Base-by-base conservation (phyloP, 2,113 vertebrate species). In the Eulemur rufifrons region DNA sequence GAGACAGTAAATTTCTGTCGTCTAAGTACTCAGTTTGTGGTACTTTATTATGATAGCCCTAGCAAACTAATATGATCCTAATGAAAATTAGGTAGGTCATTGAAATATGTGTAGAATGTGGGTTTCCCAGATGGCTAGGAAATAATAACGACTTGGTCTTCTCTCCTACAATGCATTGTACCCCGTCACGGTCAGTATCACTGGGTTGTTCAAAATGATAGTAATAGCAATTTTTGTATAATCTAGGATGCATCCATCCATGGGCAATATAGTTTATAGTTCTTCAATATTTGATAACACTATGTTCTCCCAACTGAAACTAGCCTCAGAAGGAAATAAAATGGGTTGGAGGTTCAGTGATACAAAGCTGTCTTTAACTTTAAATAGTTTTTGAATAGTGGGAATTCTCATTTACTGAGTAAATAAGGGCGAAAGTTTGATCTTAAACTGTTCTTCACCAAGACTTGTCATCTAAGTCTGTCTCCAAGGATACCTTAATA, bases 141-240 rank as follows among this genome's bases (percentile, higher is more conserved):
- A 76, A 68, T 78, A 14, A 66, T 3, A 20, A 23, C 74, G 68
- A 45, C 27, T 56, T 34, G 34, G 32, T 56, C 15, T 23, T 86
- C n/a, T 17, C n/a, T 61, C 14, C 76, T 47, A 11, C 11, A 27
- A 61, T 29, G 18, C 11, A 23, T 12, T 64, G 8, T 73, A 68
- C n/a, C 64, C 37, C 74, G 50, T 64, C 10, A 82, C 63, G 6
- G n/a, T 88, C 66, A 66, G 2, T 64, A 81, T 59, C 69, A 71
- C 63, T 23, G 34, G 1, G 21, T 76, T 52, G 76, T 95, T 90
- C 20, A 74, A 68, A 71, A 54, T 42, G 47, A 85, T n/a, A 94
- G 12, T 14, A 86, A 85, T n/a, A 94, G 12, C 18, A 86, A 37
- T 25, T 96, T 97, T 93, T 88, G 1, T 84, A 17, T 78, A 37